Percentiles rank a stretch among this genome's conserved stretches.
Evolutionary conservation across 2,888 invertebrate species (phyloP).

Genomic region (Thereva nobilitata): DNA sequence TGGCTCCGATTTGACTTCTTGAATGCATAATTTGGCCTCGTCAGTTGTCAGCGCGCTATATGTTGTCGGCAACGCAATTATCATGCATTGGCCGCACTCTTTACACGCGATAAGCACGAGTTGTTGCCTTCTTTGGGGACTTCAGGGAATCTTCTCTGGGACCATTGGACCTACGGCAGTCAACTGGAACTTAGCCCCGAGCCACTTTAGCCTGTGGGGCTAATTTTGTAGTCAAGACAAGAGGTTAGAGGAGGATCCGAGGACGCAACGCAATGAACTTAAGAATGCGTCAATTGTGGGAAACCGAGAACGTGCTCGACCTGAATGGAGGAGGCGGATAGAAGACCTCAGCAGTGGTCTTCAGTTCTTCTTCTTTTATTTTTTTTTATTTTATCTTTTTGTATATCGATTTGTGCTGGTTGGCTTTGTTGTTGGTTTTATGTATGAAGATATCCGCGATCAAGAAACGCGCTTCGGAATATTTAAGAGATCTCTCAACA

Average conservation of each 20-base stretch:
- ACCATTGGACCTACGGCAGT: not conserved
- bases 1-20: constrained; percentile 26
- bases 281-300: constrained; percentile 29
- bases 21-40: constrained; percentile 32
- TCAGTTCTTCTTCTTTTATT: not conserved
- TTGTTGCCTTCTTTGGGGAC: constrained; percentile 17
- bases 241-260: not conserved
- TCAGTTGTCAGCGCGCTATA: constrained; percentile 7
- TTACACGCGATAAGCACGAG: constrained; percentile 39
- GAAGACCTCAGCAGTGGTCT: constrained; percentile 12
- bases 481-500: constrained; percentile 23
- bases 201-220: constrained; percentile 21
- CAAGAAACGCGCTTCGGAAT: constrained; percentile 1
- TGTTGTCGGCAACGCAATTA: constrained; percentile 33
- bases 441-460: constrained; percentile 17
- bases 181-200: constrained; percentile 6
- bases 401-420: not conserved
- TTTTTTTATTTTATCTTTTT: not conserved
- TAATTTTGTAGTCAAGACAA: constrained; percentile 8
- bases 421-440: constrained; percentile 1
- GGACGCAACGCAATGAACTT: constrained; percentile 25
- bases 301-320: constrained; percentile 36
- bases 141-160: not conserved
- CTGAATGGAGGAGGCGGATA: constrained; percentile 30
- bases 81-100: constrained; percentile 34